phyloP scores from a whole-genome alignment of 2,113 vertebrate genomes.

The Propithecus coquereli region DNA sequence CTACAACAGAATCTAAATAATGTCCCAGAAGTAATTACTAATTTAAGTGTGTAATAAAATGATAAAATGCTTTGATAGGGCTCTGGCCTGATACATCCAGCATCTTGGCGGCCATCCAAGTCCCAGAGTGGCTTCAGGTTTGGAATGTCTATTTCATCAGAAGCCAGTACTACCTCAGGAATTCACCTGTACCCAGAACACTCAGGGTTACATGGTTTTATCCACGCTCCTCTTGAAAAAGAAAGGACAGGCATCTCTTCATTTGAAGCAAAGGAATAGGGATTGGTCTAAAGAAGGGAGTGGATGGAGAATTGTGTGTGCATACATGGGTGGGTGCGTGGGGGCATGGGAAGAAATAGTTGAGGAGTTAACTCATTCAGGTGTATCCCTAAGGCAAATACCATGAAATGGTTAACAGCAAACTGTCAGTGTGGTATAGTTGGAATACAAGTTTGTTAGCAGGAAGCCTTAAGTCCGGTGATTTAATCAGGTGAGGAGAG shows the following conservation, averaged over 20 bases:
- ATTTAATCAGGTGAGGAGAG: background rate
- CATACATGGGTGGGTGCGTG: background rate
- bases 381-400: background rate
- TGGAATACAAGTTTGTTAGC: background rate
- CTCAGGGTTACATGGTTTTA: background rate
- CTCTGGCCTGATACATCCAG: slow-evolving; percentile 2
- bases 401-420: background rate
- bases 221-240: background rate
- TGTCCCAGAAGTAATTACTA: slow-evolving; percentile 50
- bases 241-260: background rate
- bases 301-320: background rate
- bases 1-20: slow-evolving; percentile 35
- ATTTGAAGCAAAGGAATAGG: background rate
- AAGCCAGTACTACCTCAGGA: slow-evolving; percentile 17
- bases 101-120: slow-evolving; percentile 31
- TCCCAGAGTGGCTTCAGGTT: background rate
- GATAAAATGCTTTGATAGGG: slow-evolving; percentile 40
- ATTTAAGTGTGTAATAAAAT: slow-evolving; percentile 60
- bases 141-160: slow-evolving; percentile 28
- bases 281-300: background rate
- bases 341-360: background rate
- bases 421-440: background rate
- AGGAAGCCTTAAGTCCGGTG: background rate
- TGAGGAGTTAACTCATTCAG: background rate
- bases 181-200: slow-evolving; percentile 13